Conservation (phyloP, 2,888 invertebrate species). For the Conomelus anceps region DNA sequence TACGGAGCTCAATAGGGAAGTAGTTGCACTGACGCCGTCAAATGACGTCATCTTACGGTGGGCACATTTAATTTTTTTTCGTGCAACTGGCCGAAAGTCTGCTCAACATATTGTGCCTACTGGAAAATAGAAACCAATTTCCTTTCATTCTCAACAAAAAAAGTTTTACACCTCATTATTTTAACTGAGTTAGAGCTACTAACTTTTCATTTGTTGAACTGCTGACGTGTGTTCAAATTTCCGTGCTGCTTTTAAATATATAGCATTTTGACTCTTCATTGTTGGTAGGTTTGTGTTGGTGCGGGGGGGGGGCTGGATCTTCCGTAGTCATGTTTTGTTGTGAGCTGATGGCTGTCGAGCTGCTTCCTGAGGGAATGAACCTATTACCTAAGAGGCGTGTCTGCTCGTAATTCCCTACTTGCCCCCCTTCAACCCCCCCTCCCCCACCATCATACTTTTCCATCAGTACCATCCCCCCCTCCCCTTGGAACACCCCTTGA, state of each 20-base stretch:
- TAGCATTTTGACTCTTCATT: too few relatives aligned
- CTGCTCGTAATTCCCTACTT: too few relatives aligned
- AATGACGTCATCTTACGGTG: too few relatives aligned
- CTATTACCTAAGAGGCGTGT: too few relatives aligned
- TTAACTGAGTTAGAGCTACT: neutral
- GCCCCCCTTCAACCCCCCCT: neutral
- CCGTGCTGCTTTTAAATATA: neutral
- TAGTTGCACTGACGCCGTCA: too few relatives aligned
- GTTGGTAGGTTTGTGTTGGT: neutral
- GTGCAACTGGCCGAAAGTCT: too few relatives aligned
- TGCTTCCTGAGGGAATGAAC: neutral
- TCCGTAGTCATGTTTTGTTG: neutral
- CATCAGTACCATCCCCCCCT: neutral
- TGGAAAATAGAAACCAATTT: neutral
- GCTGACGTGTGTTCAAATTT: neutral
- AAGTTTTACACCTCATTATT: neutral
- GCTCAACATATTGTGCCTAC: neutral
- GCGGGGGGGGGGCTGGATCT: neutral
- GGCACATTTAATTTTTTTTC: too few relatives aligned
- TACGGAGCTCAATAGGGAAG: too few relatives aligned
- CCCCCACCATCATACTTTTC: neutral
- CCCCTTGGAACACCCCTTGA: neutral
- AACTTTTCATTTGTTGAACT: neutral
- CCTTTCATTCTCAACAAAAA: neutral
- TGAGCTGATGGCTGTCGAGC: neutral